Evolutionary conservation across 2,888 invertebrate genomes (phyloP), one percentile per base, ranked within the genome.

Genomic region (Synanthedon tipuliformis): DNA sequence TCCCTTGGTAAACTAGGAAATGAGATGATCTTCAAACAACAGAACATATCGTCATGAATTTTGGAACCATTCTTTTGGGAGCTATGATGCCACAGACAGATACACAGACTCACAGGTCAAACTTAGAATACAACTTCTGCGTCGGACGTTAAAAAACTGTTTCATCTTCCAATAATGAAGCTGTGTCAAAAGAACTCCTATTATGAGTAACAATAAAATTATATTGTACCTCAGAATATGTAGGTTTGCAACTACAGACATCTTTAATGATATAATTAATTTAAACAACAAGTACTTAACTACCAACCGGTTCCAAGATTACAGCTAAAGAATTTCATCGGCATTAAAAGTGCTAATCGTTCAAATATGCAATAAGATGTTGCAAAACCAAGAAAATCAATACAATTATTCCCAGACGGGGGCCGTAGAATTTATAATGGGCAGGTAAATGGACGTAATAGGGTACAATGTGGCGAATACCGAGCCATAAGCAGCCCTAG

Each of bases 331-430:
- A 45, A 45, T 45, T 45, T 45, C 12, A 45, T 45, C 12, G 40
- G 53, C 53, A 55, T 45, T 57, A 63, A 65, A 65, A 64, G 57
- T 57, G 57, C 57, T 63, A 58, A 66, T 71, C 69, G 70, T 71
- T 69, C 62, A 69, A 69, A 72, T 66, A 66, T 65, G 60, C 57
- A 65, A 65, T 63, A 53, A 57, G 53, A 53, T 65, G 58, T 61
- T 61, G 62, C 64, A 66, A 64, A 68, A 68, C 67, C 64, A 69
- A 61, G 64, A 60, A 66, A 57, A 58, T 55, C 55, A 51, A 48
- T 40, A 50, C 40, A 50, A 50, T 50, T 50, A 50, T 40, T 27
- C 50, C 18, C 50, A n/a, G 18, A 50, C 15, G 40, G 34, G 40
- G 41, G 40, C 50, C 45, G 50, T 52, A 50, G 56, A 54, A 53